Base-by-base conservation (phyloP, 2,797 vertebrate species). In the Danionella dracula region DNA sequence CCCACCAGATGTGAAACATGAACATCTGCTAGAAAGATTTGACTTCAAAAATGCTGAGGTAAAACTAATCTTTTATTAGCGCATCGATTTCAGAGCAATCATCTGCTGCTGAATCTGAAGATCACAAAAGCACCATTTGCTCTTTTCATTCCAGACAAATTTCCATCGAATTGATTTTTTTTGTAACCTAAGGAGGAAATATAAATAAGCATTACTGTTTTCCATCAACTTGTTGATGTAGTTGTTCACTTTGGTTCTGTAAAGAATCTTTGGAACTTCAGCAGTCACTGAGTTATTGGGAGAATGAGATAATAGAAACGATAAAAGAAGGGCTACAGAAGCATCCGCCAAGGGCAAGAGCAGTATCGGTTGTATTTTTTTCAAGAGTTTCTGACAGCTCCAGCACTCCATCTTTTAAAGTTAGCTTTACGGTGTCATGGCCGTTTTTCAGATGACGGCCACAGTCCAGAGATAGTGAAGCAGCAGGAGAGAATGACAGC, bases 1-100 rank as follows among this genome's bases (percentile, higher is more conserved):
- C 29, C 23, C 19, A 12, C 54, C 60, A 66, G 51, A 66, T 66
- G 63, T 66, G 51, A 46, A 29, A 34, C 51, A 56, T 66, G 56
- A 46, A 48, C 51, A 56, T 66, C 63, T 56, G 53, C 7, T 45
- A 40, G 55, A 55, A 46, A 4, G 31, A 19, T 37, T 46, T 42
- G 46, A 32, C 10, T 66, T 66, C 46, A 56, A 66, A 51, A 48
- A 21, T 56, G 29, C 11, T 4, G 21, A 19, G 50, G 27, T 63
- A 44, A 55, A 65, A 66, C 44, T 35, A 65, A 29, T 7, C 45
- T 27, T 55, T 29, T 37, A 55, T 29, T 4, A 27, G 15, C 31
- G 13, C 63, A 56, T 56, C 46, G 41, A 66, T 66, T 48, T 48
- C 13, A 1, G 40, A 56, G 21, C 20, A 46, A 44, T 37, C 12